phyloP scores from a whole-genome alignment of 1,140 invertebrate genomes.

The Sarcophaga peregrina region DNA sequence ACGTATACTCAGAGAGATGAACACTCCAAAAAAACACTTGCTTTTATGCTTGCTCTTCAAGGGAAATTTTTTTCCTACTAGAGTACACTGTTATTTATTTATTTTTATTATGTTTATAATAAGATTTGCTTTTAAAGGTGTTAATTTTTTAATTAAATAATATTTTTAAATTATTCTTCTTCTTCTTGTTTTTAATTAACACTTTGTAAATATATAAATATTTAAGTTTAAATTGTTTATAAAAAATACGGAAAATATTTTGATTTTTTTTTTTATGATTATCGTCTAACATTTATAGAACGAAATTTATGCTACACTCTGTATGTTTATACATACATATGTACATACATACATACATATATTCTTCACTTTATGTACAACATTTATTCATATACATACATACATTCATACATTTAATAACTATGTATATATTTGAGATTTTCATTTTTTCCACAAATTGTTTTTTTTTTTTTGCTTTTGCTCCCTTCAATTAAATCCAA shows the following conservation, averaged over 20 bases:
- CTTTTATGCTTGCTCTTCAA: background rate
- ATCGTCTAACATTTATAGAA: background rate
- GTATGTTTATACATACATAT: background rate
- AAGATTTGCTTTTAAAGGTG: background rate
- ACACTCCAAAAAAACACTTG: background rate
- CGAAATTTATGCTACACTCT: background rate
- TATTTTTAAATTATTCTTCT: background rate
- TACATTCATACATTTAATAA: too few species aligned
- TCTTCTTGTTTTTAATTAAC: background rate
- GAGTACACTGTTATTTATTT: background rate
- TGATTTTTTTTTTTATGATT: background rate
- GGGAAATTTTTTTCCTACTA: background rate
- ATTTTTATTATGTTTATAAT: background rate
- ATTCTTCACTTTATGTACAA: background rate
- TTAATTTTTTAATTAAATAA: background rate
- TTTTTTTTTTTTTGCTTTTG: conserved; percentile 7
- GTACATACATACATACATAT: conserved; percentile 27
- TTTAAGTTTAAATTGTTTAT: background rate
- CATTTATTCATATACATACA: background rate
- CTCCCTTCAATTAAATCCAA: conserved; percentile 26
- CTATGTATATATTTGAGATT: conserved; percentile 1
- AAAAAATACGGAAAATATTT: background rate
- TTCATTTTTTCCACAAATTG: conserved; percentile 35
- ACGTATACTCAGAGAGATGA: background rate
- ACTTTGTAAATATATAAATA: background rate